Evolutionary conservation across 2,797 vertebrate species (phyloP).

Genomic region (Leptoclinus maculatus): DNA sequence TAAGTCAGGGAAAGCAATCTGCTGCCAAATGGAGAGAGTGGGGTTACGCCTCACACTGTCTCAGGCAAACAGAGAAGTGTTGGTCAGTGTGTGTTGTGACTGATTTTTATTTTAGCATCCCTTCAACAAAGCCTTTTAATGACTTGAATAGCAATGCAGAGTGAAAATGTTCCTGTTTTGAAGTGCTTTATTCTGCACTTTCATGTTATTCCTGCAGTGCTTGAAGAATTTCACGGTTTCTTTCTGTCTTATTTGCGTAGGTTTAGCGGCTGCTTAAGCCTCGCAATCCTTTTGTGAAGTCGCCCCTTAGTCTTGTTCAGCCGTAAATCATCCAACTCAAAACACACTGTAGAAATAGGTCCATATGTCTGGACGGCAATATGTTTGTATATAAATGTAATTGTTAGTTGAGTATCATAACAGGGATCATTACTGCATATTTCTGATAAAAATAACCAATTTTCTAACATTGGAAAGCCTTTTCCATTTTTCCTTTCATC

Average conservation of each 20-base stretch:
- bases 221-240: not conserved
- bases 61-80: not conserved
- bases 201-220: slow-evolving; percentile 2
- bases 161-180: slow-evolving; percentile 5
- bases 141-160: slow-evolving; percentile 14
- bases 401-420: not conserved
- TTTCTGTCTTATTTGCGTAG: not conserved
- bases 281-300: not conserved
- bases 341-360: not conserved
- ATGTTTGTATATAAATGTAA: not conserved
- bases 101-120: slow-evolving; percentile 5
- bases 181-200: slow-evolving; percentile 10
- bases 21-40: not conserved
- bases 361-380: not conserved
- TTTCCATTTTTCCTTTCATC: not conserved
- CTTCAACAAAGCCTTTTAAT: slow-evolving; percentile 14
- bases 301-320: not conserved
- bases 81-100: not conserved
- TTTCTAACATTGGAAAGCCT: not conserved
- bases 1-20: not conserved
- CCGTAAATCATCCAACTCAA: not conserved
- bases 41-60: slow-evolving; percentile 1
- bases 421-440: not conserved
- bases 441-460: not conserved
- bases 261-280: not conserved